Percentiles rank a stretch among this genome's conserved stretches.
Conservation (phyloP, 2,888 invertebrate genomes). For the Synanthedon andrenaeformis region DNA sequence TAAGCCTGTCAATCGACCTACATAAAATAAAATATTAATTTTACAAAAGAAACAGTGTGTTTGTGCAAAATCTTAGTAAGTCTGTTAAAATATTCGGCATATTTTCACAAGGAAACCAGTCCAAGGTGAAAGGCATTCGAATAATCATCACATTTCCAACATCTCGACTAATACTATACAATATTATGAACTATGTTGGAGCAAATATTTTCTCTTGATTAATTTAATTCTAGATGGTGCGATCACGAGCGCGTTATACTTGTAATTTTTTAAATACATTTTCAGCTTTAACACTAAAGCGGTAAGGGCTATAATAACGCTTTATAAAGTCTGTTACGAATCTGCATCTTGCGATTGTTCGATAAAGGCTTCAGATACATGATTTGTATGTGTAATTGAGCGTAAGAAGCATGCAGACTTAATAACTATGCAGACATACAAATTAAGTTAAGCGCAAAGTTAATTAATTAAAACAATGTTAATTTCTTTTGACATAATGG, state of each 20-base stretch:
- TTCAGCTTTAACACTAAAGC: not conserved
- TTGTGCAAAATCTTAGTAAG: no score
- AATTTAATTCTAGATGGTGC: not conserved
- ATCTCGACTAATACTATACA: not conserved
- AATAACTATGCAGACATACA: not conserved
- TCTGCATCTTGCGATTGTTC: not conserved
- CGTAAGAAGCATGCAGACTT: not conserved
- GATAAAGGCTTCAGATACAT: not conserved
- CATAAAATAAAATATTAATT: no score
- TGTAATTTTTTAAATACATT: not conserved
- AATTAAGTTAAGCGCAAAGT: no score
- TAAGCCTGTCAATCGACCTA: no score
- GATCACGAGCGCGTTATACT: not conserved
- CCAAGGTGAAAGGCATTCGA: not conserved
- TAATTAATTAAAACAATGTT: no score
- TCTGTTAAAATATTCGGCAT: not conserved
- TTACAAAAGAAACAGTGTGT: no score
- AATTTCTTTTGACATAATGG: no score
- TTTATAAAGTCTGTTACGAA: not conserved
- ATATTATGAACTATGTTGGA: not conserved
- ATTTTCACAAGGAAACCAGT: not conserved
- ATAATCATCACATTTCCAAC: not conserved
- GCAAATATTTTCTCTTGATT: not conserved
- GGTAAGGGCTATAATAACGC: not conserved
- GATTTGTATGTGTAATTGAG: not conserved